Evolutionary conservation across 2,797 vertebrate genomes (phyloP), one percentile per base, ranked within the genome.

Genomic region (Ctenopoma kingsleyae): DNA sequence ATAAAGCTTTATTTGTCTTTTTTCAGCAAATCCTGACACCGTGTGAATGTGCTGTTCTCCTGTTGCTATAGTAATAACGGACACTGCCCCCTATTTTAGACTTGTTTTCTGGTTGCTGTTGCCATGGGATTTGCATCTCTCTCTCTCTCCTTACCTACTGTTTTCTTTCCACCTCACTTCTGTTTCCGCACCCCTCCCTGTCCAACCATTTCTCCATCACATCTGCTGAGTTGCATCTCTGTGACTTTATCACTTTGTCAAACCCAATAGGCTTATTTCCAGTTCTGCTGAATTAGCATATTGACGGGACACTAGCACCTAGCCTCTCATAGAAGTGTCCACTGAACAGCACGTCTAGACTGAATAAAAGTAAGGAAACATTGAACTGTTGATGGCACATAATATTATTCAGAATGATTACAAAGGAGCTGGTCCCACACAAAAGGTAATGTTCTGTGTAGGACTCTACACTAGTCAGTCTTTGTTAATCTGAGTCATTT

Each of bases 41-140:
- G 87, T 89, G 90, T 89, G 84, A 93, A 89, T 85, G 87, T 83
- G 89, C 87, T 88, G 80, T 90, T 93, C 93, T 93, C 90, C 91
- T 95, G 95, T 95, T 95, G 95, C 95, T 94, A 95, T 95, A 95
- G 95, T 89, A 91, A 95, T 95, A 95, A 92, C 88, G 93, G 95
- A 95, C 95, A 95, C 94, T 95, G 94, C 95, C 94, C 94, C 92
- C 94, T 95, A 95, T 95, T 95, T 95, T 95, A 94, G 91, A 95
- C 94, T 90, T 95, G 93, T 95, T 95, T 91, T 94, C 90, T 93
- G 93, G 92, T 93, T 92, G 93, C 93, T 95, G 95, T 95, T 95
- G 95, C 95, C 94, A 95, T 95, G 95, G 94, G 94, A 95, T 95
- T 95, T 95, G 90, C 93, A 92, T 91, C 89, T 90, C 87, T 92